Evolutionary conservation across 2,888 invertebrate genomes (phyloP), one percentile per base, ranked within the genome.

Genomic region (Cerastis leucographa): DNA sequence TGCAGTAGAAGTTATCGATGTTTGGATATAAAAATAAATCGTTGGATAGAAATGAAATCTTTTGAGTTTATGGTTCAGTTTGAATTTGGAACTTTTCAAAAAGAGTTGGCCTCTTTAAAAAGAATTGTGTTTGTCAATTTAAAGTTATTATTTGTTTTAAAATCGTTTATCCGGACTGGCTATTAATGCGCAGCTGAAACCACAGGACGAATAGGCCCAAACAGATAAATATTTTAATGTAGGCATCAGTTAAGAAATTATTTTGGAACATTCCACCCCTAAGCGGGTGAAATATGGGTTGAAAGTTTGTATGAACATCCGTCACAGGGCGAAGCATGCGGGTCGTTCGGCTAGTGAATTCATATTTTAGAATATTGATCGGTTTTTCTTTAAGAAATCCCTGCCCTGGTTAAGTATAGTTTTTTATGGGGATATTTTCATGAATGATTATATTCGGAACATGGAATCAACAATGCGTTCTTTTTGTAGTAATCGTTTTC

Each of bases 1-100:
- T 83, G 83, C 79, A 78, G 83, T 71, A 56, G 67, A 78, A 56
- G 14, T 73, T 46, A 80, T 69, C 42, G n/a, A 74, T 85, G 61
- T 62, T 84, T 25, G 73, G 62, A 11, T 59, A 51, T 44, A 56
- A 59, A 70, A 78, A 69, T 71, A 80, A 64, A 78, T 78, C 54
- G 56, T 11, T 12, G 11, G 6, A 42, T 35, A 42, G 46, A 56
- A 64, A 56, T 79, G 9, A 6, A 78, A 68, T 64, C 46, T 67
- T 49, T 25, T 3, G 40, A n/a, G 25, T 77, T 67, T 77, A 25
- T 76, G 66, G 9, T 78, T 44, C 2, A 44, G 51, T 76, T 76
- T 65, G 22, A 35, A 56, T 65, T 65, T 81, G 49, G 0, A 51
- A 44, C 25, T 59, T 3, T 4, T 35, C 0, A 22, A 0, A 0